Evolutionary conservation across 2,888 invertebrate genomes (phyloP).

Genomic region (Caenorhabditis wallacei): DNA sequence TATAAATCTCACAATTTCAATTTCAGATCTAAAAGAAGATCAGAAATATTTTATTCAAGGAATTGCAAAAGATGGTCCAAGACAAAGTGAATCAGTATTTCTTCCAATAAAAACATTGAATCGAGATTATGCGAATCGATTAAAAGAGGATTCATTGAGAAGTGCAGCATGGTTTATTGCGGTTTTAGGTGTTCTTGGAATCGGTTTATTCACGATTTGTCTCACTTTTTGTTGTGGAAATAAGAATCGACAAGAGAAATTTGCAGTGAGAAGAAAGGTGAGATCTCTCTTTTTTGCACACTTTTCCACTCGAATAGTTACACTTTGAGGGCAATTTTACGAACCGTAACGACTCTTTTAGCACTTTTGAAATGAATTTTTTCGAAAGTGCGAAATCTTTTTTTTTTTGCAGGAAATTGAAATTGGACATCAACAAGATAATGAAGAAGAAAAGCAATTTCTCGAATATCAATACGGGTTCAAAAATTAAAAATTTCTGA

Average conservation of each 20-base stretch:
- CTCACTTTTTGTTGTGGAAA: slow-evolving; percentile 80
- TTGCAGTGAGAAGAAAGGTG: slow-evolving; percentile 74
- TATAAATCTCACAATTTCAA: background rate
- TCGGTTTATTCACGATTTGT: slow-evolving; percentile 82
- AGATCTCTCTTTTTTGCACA: slow-evolving; percentile 9
- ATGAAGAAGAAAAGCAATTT: slow-evolving; percentile 80
- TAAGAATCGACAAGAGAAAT: slow-evolving; percentile 69
- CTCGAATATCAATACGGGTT: slow-evolving; percentile 82
- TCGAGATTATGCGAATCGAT: slow-evolving; percentile 67
- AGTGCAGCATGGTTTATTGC: slow-evolving; percentile 84
- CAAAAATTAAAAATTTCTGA: slow-evolving; percentile 55
- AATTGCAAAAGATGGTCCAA: slow-evolving; percentile 92
- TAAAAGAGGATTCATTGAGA: slow-evolving; percentile 80
- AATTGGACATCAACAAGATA: slow-evolving; percentile 74
- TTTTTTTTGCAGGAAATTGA: slow-evolving; percentile 74
- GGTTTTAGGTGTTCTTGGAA: slow-evolving; percentile 82
- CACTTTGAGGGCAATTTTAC: background rate
- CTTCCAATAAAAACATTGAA: slow-evolving; percentile 66
- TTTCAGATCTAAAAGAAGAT: slow-evolving; percentile 85
- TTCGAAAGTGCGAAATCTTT: slow-evolving; percentile 1
- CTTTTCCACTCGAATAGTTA: slow-evolving; percentile 23
- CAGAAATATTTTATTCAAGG: slow-evolving; percentile 92
- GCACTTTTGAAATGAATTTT: slow-evolving; percentile 22
- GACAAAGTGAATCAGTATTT: slow-evolving; percentile 83
- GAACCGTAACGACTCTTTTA: slow-evolving; percentile 23